These are phyloP conservation scores for Dyspetes luteomarginatus DNA, from an alignment of 2,888 invertebrate genomes.

Conservation along the genomic window DNA sequence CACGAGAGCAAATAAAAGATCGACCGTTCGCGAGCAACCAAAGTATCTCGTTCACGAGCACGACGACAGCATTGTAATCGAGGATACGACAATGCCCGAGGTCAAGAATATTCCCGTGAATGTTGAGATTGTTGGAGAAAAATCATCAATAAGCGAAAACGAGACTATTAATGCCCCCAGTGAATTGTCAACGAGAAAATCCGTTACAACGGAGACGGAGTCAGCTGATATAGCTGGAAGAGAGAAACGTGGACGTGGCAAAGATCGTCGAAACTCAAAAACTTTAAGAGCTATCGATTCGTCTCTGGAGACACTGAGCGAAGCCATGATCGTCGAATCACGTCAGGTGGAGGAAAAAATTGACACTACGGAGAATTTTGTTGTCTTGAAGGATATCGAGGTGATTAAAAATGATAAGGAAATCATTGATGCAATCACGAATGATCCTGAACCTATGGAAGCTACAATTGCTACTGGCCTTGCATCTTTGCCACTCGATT, in stretches of 20 bases:
- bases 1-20: constrained; percentile 57
- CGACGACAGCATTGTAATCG: constrained; percentile 74
- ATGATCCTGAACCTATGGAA: constrained; percentile 65
- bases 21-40: constrained; percentile 51
- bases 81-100: constrained; percentile 66
- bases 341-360: constrained; percentile 28
- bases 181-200: constrained; percentile 12
- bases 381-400: constrained; percentile 58
- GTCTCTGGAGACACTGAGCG: background rate
- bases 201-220: constrained; percentile 19
- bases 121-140: background rate
- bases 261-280: constrained; percentile 39
- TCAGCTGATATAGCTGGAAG: background rate
- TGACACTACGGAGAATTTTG: constrained; percentile 63
- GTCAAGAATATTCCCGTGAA: constrained; percentile 33
- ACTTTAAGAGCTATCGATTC: constrained; percentile 5
- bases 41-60: constrained; percentile 72
- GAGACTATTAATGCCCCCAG: background rate
- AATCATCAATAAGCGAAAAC: background rate
- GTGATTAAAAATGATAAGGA: constrained; percentile 35
- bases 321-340: constrained; percentile 65
- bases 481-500: constrained; percentile 55
- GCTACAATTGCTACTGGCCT: constrained; percentile 57
- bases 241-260: constrained; percentile 23
- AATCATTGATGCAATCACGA: constrained; percentile 1